Evolutionary conservation across 1,140 invertebrate genomes (phyloP).

Genomic region (Thaumatotibia leucotreta): DNA sequence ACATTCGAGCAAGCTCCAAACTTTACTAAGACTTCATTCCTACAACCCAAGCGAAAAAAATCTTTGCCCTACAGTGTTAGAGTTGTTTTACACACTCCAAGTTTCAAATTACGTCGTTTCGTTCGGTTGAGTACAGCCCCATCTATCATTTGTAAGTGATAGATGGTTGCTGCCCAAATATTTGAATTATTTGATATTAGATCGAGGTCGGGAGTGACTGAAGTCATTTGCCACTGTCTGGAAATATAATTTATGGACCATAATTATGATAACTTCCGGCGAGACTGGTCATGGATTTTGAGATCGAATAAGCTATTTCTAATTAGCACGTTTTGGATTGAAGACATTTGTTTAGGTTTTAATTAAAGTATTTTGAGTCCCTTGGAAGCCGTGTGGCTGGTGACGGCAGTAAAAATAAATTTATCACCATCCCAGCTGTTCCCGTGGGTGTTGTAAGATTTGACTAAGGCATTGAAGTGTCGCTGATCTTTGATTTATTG

Average conservation of each 20-base stretch:
- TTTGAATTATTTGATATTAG: conserved; percentile 71
- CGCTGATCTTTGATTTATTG: too few relatives aligned
- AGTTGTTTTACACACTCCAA: background rate
- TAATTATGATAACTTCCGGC: conserved; percentile 16
- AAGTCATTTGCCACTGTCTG: conserved; percentile 52
- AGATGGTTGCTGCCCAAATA: conserved; percentile 67
- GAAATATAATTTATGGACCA: conserved; percentile 35
- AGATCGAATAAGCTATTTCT: background rate
- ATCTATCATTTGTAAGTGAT: conserved; percentile 72
- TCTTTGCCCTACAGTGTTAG: background rate
- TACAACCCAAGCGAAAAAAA: conserved; percentile 14
- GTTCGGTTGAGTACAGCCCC: conserved; percentile 24
- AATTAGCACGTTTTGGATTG: too few relatives aligned
- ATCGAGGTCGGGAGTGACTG: conserved; percentile 37
- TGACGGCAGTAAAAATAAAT: too few relatives aligned
- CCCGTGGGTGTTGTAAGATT: too few relatives aligned
- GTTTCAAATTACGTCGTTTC: conserved; percentile 18
- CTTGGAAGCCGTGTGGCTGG: too few relatives aligned
- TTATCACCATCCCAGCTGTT: too few relatives aligned
- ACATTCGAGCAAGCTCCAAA: conserved; percentile 45
- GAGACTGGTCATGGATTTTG: background rate
- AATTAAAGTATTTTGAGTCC: too few relatives aligned
- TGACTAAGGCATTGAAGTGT: too few relatives aligned
- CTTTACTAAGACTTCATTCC: background rate
- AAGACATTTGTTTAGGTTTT: too few relatives aligned